Percentiles rank a stretch among this genome's conserved stretches.
These are phyloP conservation scores for crab-eating macaque (Macaca fascicularis) DNA, from an alignment of 2,113 vertebrate species.

Conservation along the genomic window T2T-MFA8v1.1 NC_088380.1:153545001-153545500, in stretches of 20 bases:
- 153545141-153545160: not conserved
- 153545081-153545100: not conserved
- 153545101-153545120: not conserved
- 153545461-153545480: not conserved
- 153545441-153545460: not conserved
- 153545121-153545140: not conserved
- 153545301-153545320: not conserved
- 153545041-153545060: not conserved
- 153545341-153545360: not conserved
- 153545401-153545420: not conserved
- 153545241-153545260: not conserved
- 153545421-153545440: not conserved
- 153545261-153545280: not conserved
- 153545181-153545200: not conserved
- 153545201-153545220: constrained; percentile 2
- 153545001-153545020: not conserved
- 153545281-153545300: not conserved
- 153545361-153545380: not conserved
- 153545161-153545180: not conserved
- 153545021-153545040: not conserved
- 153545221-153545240: not conserved
- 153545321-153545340: not conserved
- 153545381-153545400: not conserved
- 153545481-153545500: not conserved
- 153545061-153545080: not conserved